These are phyloP conservation scores for Drosophila subquinaria DNA, from an alignment of 2,888 invertebrate species.

Conservation along the genomic window DNA sequence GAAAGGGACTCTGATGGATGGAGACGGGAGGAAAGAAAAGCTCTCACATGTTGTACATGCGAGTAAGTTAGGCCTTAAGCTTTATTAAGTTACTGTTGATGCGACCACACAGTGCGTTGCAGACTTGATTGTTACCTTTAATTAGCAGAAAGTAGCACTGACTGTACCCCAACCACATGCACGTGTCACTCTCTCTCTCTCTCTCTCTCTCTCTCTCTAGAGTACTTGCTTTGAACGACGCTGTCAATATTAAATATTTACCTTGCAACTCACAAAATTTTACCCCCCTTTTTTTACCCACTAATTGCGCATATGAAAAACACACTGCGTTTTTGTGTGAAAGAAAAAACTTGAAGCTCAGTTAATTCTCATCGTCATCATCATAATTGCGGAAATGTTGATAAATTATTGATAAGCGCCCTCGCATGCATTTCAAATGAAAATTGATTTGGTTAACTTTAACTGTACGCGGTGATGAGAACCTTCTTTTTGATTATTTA, in stretches of 20 bases:
- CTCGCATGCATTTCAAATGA: constrained; percentile 54
- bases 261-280: constrained; percentile 41
- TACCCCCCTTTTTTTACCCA: constrained; percentile 28
- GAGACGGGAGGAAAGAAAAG: not conserved
- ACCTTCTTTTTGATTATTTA: constrained; percentile 58
- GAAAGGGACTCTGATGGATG: not conserved
- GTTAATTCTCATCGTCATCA: constrained; percentile 36
- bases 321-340: constrained; percentile 10
- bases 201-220: not conserved
- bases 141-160: constrained; percentile 33
- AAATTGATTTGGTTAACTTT: constrained; percentile 59
- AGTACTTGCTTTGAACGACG: constrained; percentile 23
- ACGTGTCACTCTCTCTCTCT: not conserved
- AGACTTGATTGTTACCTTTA: constrained; percentile 23
- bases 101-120: constrained; percentile 28
- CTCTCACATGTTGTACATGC: constrained; percentile 6
- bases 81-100: constrained; percentile 54
- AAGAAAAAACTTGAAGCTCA: constrained; percentile 21
- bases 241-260: constrained; percentile 68
- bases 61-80: constrained; percentile 45
- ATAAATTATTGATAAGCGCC: constrained; percentile 47
- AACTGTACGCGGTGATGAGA: constrained; percentile 6
- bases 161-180: not conserved
- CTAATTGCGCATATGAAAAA: constrained; percentile 46
- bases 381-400: constrained; percentile 35